A percentile compares a stretch with the other conserved stretches of the same genome.
These are phyloP conservation scores for Phasianus colchicus DNA, from an alignment of 2,113 vertebrate genomes.

Conservation along the genomic window DNA sequence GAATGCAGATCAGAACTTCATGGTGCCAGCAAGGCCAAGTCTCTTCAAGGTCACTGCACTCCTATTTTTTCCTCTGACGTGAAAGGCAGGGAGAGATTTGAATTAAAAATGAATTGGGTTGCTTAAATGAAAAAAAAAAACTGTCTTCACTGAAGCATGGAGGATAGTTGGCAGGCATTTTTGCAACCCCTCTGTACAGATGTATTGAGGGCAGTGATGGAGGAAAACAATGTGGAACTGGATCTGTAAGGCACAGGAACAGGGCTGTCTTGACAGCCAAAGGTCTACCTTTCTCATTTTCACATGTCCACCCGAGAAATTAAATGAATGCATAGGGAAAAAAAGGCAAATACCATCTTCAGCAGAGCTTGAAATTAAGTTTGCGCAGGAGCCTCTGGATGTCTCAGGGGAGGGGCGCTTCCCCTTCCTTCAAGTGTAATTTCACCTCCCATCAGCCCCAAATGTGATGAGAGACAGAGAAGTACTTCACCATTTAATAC, in stretches of 20 bases:
- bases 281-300: conserved; percentile 62
- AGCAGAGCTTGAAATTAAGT: conserved; percentile 76
- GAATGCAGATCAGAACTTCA: background rate
- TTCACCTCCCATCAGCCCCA: conserved; percentile 9
- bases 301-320: conserved; percentile 43
- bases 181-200: background rate
- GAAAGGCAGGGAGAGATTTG: background rate
- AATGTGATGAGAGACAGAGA: background rate
- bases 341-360: conserved; percentile 43
- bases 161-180: background rate
- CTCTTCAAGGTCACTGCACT: conserved; percentile 33
- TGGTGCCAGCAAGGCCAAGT: background rate
- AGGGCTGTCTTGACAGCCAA: conserved; percentile 1
- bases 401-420: conserved; percentile 34
- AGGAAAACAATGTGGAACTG: background rate
- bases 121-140: conserved; percentile 3
- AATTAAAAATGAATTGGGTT: conserved; percentile 38
- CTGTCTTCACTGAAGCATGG: background rate
- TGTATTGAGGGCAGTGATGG: conserved; percentile 17
- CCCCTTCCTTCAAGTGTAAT: conserved; percentile 4
- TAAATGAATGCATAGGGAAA: conserved; percentile 35
- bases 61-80: background rate
- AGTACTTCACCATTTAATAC: background rate
- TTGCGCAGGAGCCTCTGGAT: conserved; percentile 24
- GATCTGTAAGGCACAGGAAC: conserved; percentile 16